Percentiles rank a stretch among this genome's conserved stretches.
These are phyloP conservation scores for Agrotis clavis DNA, from an alignment of 2,888 invertebrate species.

Conservation along the genomic window DNA sequence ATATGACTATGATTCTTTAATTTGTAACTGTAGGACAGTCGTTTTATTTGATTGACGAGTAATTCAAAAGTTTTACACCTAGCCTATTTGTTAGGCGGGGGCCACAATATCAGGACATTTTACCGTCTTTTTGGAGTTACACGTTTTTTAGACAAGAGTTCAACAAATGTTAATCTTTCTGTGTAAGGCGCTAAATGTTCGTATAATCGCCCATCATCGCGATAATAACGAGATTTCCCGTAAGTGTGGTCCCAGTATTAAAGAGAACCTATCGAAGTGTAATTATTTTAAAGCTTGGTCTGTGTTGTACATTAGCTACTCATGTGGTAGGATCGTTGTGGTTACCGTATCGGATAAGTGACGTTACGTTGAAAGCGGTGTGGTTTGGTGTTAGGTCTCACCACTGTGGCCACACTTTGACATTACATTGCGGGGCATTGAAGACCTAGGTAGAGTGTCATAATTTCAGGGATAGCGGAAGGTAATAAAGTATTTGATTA, in stretches of 20 bases:
- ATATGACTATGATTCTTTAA: no score
- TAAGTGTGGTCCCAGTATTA: neutral
- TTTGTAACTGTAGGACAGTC: no score
- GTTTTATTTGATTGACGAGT: neutral
- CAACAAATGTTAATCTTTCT: no score
- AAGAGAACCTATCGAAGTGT: neutral
- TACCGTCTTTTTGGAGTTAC: no score
- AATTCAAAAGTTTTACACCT: no score
- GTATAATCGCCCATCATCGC: no score
- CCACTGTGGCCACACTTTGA: neutral
- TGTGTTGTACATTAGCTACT: neutral
- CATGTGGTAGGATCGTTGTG: slow-evolving; percentile 7
- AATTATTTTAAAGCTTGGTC: neutral
- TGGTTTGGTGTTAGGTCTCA: neutral
- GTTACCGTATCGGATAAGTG: slow-evolving; percentile 12
- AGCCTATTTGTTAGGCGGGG: no score
- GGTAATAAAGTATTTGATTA: neutral
- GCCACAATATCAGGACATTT: no score
- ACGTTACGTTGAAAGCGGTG: neutral
- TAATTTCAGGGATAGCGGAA: neutral
- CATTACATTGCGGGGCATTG: neutral
- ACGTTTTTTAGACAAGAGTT: no score
- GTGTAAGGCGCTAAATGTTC: no score
- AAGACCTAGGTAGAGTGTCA: neutral
- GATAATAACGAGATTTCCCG: no score